Percentiles rank a stretch among this genome's conserved stretches.
Evolutionary conservation across 2,797 vertebrate species (phyloP).

Genomic region (Vipera latastei): DNA sequence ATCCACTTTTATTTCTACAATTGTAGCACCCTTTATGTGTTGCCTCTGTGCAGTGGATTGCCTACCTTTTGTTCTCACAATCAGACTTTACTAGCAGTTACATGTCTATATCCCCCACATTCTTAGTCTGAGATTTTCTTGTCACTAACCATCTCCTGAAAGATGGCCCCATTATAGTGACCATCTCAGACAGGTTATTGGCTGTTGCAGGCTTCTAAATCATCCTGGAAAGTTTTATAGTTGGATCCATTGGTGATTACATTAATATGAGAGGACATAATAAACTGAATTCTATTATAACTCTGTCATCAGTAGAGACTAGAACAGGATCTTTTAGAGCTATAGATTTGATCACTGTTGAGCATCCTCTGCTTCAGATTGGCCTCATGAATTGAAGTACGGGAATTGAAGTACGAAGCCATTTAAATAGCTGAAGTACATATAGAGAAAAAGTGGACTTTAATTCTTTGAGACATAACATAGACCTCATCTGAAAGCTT

Average conservation of each 20-base stretch:
- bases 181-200: neutral
- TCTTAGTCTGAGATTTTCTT: neutral
- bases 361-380: no score
- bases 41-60: neutral
- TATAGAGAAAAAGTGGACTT: neutral
- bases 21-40: neutral
- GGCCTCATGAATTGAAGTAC: neutral
- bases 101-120: neutral
- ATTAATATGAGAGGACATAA: neutral
- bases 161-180: neutral
- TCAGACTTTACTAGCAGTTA: neutral
- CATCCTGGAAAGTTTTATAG: neutral
- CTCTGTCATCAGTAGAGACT: neutral
- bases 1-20: neutral
- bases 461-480: neutral
- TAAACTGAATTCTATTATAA: neutral
- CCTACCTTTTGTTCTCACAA: neutral
- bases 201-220: neutral
- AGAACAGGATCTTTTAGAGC: neutral
- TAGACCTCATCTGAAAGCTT: neutral
- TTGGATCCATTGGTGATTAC: neutral
- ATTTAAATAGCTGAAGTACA: neutral
- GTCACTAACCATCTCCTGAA: neutral
- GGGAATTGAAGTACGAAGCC: neutral
- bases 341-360: neutral